phyloP scores from a whole-genome alignment of 1,140 invertebrate genomes.

The Rhopalosiphum maidis region DNA sequence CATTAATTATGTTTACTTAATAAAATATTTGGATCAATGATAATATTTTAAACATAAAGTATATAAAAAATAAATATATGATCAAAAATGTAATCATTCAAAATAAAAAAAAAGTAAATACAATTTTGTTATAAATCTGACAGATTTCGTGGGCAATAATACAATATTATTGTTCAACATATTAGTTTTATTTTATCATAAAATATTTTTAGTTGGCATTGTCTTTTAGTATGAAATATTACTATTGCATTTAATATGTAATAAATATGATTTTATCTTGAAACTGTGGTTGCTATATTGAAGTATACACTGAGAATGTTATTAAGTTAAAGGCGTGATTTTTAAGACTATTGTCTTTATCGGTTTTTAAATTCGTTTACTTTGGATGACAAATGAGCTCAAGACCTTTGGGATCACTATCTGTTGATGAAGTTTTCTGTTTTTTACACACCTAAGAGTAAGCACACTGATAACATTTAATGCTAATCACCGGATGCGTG shows the following conservation, averaged over 20 bases:
- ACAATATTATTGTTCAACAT: not conserved
- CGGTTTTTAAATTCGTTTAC: slow-evolving; percentile 35
- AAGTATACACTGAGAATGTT: not conserved
- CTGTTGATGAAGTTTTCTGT: slow-evolving; percentile 48
- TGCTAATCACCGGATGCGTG: slow-evolving; percentile 29
- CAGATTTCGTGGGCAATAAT: not conserved
- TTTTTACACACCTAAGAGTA: not conserved
- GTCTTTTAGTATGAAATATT: not conserved
- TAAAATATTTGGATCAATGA: too few relatives aligned
- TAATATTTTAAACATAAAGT: too few relatives aligned
- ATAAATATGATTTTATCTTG: not conserved
- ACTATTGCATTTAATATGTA: not conserved
- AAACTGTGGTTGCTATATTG: not conserved
- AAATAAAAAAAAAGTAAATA: too few relatives aligned
- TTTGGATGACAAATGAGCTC: slow-evolving; percentile 47
- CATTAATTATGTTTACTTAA: too few relatives aligned
- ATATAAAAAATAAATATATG: too few relatives aligned
- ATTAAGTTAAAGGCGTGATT: not conserved
- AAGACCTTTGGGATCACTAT: slow-evolving; percentile 18
- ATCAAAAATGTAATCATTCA: too few relatives aligned
- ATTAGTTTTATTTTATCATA: not conserved
- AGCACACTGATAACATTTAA: slow-evolving; percentile 34
- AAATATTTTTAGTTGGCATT: not conserved
- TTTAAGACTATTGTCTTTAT: not conserved
- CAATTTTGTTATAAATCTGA: too few relatives aligned